Base-by-base conservation (phyloP, 2,888 invertebrate species). In the Limulus polyphemus region DNA sequence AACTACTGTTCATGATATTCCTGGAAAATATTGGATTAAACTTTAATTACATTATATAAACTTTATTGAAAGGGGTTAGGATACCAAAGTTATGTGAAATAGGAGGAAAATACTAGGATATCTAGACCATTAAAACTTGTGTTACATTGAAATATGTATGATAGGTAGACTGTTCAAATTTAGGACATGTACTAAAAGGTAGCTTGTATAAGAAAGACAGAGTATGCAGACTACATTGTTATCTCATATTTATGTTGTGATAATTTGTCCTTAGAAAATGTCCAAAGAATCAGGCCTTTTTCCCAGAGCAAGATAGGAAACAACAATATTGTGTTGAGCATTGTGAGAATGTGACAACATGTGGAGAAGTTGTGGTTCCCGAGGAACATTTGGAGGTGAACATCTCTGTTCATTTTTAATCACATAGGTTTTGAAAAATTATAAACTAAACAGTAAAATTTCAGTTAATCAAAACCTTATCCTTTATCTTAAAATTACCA, bases 291-390 rank as follows among this genome's bases (percentile, higher is more conserved):
- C 89, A 91, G 75, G 87, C 67, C 14, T 68, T 68, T 49, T 70
- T 65, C 57, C 65, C 69, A 13, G 62, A 61, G 3, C 56, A 56
- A 50, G 51, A 63, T 47, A 62, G 62, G 16, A 52, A 52, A 70
- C 88, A 90, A 0, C 90, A 92, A 74, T 32, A 32, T 32, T 97
- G 97, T 75, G 90, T 90, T 68, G 86, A 88, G 71, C 80, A 83
- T 0, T 93, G 93, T 76, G 87, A 85, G 71, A 77, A 82, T 1
- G 83, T 83, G 64, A 98, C 98, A 0, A 88, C 89, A 83, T 99
- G 99, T 76, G 99, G 99, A 0, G 98, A 99, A 76, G 92, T 95
- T 3, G 81, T 81, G 70, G 94, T 99, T 9, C 98, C 98, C 0
- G 86, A 88, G 65, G 83, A 88, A 57, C 98, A 99, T 79, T 82